These are phyloP conservation scores for Ellobius talpinus DNA, from an alignment of 2,113 vertebrate genomes.

Conservation along the genomic window DNA sequence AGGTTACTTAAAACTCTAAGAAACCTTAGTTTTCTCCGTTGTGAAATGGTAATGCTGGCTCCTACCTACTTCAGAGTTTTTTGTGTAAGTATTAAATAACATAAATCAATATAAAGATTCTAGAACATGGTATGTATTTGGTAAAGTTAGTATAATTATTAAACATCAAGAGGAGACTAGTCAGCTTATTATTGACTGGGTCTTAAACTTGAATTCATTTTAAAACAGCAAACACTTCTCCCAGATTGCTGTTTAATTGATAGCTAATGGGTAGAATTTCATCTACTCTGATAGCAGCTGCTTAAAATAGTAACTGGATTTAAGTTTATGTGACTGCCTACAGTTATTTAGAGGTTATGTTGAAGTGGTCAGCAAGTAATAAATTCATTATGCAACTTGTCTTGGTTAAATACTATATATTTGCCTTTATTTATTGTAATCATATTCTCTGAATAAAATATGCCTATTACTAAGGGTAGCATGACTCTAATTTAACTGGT, in stretches of 20 bases:
- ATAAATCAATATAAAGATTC: slow-evolving; percentile 44
- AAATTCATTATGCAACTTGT: slow-evolving; percentile 47
- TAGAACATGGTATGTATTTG: neutral
- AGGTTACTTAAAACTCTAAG: slow-evolving; percentile 38
- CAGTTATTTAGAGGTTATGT: neutral
- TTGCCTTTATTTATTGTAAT: slow-evolving; percentile 16
- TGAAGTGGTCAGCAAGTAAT: neutral
- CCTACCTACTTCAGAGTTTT: neutral
- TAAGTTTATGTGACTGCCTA: slow-evolving; percentile 46
- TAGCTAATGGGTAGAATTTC: slow-evolving; percentile 46
- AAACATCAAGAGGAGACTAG: slow-evolving; percentile 24
- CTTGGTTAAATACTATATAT: slow-evolving; percentile 22
- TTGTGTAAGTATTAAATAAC: slow-evolving; percentile 45
- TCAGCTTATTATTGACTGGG: slow-evolving; percentile 46
- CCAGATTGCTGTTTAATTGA: slow-evolving; percentile 32
- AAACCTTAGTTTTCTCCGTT: slow-evolving; percentile 55
- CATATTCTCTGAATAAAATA: slow-evolving; percentile 33
- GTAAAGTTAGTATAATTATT: slow-evolving; percentile 55
- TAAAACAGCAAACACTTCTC: slow-evolving; percentile 31
- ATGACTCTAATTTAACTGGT: slow-evolving; percentile 43
- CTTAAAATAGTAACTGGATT: slow-evolving; percentile 54
- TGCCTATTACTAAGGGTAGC: neutral
- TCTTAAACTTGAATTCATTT: slow-evolving; percentile 36
- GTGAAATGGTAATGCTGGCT: slow-evolving; percentile 48
- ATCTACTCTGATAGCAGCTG: neutral